Evolutionary conservation across 2,113 vertebrate genomes (phyloP).

Genomic region (Manacus vitellinus): DNA sequence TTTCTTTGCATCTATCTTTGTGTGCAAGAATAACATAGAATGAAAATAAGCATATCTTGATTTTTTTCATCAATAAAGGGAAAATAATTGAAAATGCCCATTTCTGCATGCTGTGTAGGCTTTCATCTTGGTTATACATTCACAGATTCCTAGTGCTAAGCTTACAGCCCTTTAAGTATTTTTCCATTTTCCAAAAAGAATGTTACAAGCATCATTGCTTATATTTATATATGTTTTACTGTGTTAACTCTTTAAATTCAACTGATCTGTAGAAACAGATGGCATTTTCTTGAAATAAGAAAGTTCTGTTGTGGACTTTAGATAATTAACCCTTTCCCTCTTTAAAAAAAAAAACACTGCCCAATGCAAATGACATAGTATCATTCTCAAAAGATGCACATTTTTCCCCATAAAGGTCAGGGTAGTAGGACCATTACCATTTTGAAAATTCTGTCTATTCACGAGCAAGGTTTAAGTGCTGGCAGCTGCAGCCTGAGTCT

Average conservation of each 20-base stretch:
- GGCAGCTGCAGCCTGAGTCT: conserved; percentile 15
- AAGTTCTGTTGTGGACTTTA: neutral
- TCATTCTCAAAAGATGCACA: neutral
- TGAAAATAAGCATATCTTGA: neutral
- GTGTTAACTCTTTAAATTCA: neutral
- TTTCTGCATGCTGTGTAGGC: neutral
- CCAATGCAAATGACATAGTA: neutral
- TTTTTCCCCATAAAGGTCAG: neutral
- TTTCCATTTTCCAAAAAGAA: neutral
- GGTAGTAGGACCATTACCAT: neutral
- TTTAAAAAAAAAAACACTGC: neutral
- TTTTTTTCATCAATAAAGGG: neutral
- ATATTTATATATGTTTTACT: neutral
- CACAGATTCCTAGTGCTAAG: neutral
- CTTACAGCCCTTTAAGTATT: neutral
- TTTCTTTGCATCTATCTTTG: neutral
- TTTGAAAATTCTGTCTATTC: neutral
- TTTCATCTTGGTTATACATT: neutral
- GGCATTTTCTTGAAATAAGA: neutral
- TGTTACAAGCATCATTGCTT: neutral
- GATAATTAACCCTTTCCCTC: neutral
- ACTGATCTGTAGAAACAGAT: neutral
- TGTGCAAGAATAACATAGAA: neutral
- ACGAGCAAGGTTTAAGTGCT: neutral
- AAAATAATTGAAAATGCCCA: conserved; percentile 6